Conservation (phyloP, 2,888 invertebrate genomes). For the Drosophila prolongata region DNA sequence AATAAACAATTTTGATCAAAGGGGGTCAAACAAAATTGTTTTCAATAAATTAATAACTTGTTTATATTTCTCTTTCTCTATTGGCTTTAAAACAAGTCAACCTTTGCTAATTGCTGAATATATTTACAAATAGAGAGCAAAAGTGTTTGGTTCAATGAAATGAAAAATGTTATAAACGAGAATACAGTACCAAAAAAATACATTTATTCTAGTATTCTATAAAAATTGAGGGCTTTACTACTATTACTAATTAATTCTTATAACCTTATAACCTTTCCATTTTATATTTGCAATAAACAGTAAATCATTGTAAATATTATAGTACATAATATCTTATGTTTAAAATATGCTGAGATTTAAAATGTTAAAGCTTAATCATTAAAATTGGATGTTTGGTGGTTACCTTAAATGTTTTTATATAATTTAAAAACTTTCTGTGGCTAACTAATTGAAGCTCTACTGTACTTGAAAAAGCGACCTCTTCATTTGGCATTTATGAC, state of each 20-base stretch:
- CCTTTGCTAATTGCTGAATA: background rate
- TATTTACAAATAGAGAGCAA: background rate
- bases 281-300: no score
- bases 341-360: no score
- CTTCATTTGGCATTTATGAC: conserved; percentile 32
- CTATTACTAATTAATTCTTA: no score
- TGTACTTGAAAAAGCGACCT: background rate
- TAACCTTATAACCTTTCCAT: no score
- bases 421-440: no score
- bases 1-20: background rate
- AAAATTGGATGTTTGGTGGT: background rate
- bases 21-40: background rate
- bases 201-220: no score
- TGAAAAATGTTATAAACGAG: background rate
- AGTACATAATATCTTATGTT: no score
- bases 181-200: no score
- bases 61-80: background rate
- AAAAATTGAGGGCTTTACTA: no score
- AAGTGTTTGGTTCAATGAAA: background rate
- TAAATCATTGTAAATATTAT: no score
- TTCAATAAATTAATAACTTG: background rate
- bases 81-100: background rate
- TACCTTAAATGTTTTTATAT: background rate
- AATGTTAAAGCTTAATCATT: no score
- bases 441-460: background rate